Percentiles rank a stretch among this genome's conserved stretches.
Evolutionary conservation across 1,140 invertebrate species (phyloP).

Genomic region (Campoletis sonorensis): DNA sequence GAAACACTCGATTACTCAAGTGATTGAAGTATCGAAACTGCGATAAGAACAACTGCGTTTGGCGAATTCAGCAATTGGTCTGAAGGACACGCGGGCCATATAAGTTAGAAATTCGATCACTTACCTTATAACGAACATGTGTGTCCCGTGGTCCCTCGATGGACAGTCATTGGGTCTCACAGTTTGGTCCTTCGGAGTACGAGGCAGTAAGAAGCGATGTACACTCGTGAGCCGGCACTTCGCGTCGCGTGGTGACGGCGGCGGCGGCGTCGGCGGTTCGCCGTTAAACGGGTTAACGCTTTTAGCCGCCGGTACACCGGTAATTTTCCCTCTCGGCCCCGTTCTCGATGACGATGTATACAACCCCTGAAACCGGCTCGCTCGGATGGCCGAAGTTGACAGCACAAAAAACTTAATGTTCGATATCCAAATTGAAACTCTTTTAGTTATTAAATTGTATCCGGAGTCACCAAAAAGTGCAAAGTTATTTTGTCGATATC

Average conservation of each 20-base stretch:
- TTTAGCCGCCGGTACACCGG: constrained; percentile 35
- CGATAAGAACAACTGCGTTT: not conserved
- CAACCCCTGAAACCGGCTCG: constrained; percentile 25
- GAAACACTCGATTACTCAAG: no score
- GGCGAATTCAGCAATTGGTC: not conserved
- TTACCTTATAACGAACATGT: constrained; percentile 75
- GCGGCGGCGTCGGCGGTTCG: constrained; percentile 51
- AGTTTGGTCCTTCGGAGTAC: constrained; percentile 59
- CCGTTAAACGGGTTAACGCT: constrained; percentile 48
- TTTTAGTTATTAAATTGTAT: not conserved
- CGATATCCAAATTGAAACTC: constrained; percentile 19
- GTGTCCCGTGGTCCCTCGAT: constrained; percentile 74
- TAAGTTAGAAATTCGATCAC: constrained; percentile 45
- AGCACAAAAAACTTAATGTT: constrained; percentile 27
- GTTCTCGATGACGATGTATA: constrained; percentile 15
- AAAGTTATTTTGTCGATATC: not conserved
- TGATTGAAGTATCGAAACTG: no score
- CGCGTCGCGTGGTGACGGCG: constrained; percentile 35
- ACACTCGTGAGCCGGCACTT: constrained; percentile 33
- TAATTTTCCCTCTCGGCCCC: constrained; percentile 30
- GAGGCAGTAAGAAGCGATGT: constrained; percentile 35
- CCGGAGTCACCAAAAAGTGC: not conserved
- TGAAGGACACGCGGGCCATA: not conserved
- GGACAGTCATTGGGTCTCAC: constrained; percentile 73
- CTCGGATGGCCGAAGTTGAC: not conserved